Conservation (phyloP, 2,797 vertebrate species). For the Coreius guichenoti region DNA sequence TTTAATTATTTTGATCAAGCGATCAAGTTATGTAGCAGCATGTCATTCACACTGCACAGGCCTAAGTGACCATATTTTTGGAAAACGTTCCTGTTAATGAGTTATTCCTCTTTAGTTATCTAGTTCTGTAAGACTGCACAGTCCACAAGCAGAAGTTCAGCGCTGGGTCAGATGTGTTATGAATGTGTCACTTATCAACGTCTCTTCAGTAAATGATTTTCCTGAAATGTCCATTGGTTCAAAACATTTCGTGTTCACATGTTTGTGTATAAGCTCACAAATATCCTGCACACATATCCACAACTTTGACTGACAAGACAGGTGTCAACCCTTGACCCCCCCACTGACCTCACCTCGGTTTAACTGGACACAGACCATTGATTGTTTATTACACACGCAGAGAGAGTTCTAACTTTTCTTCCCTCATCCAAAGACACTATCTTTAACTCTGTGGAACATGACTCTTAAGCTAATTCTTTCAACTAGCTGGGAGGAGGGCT, state of each 20-base stretch:
- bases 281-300: background rate
- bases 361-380: constrained; percentile 71
- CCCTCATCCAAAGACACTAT: constrained; percentile 74
- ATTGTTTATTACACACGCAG: constrained; percentile 19
- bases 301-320: constrained; percentile 66
- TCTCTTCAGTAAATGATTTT: constrained; percentile 14
- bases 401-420: constrained; percentile 57
- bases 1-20: background rate
- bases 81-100: background rate
- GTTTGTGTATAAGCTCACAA: background rate
- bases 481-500: constrained; percentile 65
- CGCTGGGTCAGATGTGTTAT: background rate
- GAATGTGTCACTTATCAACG: background rate
- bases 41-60: background rate
- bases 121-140: background rate
- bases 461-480: constrained; percentile 72
- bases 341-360: constrained; percentile 66
- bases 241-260: background rate
- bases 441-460: constrained; percentile 77
- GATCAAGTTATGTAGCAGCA: background rate
- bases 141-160: background rate
- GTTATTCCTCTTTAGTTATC: constrained; percentile 20
- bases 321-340: constrained; percentile 70
- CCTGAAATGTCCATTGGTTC: background rate
- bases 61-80: background rate